Conservation (phyloP, 2,113 vertebrate species). For the Empidonax traillii region DNA sequence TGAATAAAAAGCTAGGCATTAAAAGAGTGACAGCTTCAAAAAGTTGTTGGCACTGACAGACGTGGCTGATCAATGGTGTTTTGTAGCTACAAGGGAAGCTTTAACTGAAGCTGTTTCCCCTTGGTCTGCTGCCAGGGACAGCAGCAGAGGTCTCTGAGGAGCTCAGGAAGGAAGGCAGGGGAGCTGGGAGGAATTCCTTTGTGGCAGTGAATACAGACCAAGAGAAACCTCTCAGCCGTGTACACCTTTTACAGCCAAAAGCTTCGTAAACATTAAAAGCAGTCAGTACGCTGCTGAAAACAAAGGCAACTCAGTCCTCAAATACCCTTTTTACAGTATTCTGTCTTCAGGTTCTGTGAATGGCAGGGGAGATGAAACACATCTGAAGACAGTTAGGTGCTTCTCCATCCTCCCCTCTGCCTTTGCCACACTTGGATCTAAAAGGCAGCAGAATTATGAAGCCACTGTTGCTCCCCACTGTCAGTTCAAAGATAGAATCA, state of each 20-base stretch:
- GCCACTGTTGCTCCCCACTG: accelerated
- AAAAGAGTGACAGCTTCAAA: not conserved
- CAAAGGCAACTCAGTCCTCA: not conserved
- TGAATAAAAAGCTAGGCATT: not conserved
- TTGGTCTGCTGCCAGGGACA: not conserved
- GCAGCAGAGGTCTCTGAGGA: not conserved
- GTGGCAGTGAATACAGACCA: not conserved
- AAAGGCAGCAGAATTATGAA: not conserved
- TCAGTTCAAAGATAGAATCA: not conserved
- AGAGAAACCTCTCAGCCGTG: not conserved
- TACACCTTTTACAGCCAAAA: not conserved
- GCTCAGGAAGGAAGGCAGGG: not conserved
- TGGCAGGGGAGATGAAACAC: not conserved
- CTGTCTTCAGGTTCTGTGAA: not conserved
- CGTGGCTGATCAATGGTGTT: not conserved
- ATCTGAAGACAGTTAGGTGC: not conserved
- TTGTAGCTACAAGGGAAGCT: not conserved
- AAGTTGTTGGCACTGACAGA: not conserved
- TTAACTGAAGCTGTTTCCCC: not conserved
- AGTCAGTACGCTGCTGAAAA: not conserved
- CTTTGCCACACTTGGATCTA: not conserved
- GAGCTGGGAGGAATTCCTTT: not conserved
- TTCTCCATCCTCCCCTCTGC: not conserved
- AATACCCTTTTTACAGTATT: not conserved
- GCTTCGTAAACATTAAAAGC: not conserved